These are phyloP conservation scores for Pammene fasciana DNA, from an alignment of 2,888 invertebrate species.

Conservation along the genomic window DNA sequence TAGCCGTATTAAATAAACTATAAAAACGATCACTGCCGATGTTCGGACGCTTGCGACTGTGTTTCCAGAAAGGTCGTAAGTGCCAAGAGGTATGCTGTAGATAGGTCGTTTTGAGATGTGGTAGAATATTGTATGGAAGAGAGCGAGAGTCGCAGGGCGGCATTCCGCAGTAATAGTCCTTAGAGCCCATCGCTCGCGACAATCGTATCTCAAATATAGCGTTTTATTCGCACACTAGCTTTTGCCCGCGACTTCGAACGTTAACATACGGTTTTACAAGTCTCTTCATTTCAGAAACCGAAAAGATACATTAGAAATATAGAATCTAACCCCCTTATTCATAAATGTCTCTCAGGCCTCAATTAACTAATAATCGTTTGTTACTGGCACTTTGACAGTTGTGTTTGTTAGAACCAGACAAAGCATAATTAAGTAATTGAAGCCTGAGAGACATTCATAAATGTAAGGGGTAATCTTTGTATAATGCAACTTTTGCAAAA, in stretches of 20 bases:
- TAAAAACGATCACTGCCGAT: constrained; percentile 59
- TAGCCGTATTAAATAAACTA: constrained; percentile 63
- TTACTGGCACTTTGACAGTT: too few relatives aligned
- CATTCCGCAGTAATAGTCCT: constrained; percentile 78
- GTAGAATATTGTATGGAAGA: constrained; percentile 51
- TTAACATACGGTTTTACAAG: neutral
- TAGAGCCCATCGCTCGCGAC: constrained; percentile 62
- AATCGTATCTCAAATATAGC: constrained; percentile 52
- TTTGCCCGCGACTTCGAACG: neutral
- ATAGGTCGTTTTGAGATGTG: neutral
- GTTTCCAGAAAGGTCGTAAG: neutral
- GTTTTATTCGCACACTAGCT: constrained; percentile 18
- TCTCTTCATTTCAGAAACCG: too few relatives aligned
- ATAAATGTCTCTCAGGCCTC: too few relatives aligned
- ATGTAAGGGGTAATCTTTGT: too few relatives aligned
- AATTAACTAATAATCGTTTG: too few relatives aligned
- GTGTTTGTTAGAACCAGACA: too few relatives aligned
- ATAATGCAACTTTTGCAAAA: too few relatives aligned
- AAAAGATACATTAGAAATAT: too few relatives aligned
- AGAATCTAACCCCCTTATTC: too few relatives aligned
- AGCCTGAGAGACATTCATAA: too few relatives aligned
- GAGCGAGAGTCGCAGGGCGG: constrained; percentile 75
- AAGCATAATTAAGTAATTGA: too few relatives aligned
- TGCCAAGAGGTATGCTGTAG: too few relatives aligned
- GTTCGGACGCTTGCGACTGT: constrained; percentile 33